These are phyloP conservation scores for Luidia sarsii DNA, from an alignment of 53 echinoderm and acorn worm species.

Conservation along the genomic window DNA sequence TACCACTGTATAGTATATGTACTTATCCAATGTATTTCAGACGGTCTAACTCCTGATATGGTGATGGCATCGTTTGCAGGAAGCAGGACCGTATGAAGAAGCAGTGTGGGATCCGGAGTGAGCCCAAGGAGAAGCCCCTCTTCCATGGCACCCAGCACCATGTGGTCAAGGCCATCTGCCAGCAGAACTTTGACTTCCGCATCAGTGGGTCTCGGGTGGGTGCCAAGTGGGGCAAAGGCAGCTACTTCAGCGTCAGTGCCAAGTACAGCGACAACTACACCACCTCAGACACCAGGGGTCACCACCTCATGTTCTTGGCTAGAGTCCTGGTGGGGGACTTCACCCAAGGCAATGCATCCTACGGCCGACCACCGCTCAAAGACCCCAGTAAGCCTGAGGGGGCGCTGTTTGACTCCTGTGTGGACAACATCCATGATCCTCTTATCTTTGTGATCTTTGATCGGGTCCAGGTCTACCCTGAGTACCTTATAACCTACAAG, in stretches of 20 bases:
- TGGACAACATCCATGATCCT: constrained; percentile 24
- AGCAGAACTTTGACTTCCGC: constrained; percentile 63
- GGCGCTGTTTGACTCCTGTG: constrained; percentile 59
- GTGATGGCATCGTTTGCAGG: too few species aligned
- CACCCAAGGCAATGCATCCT: background rate
- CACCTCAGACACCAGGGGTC: background rate
- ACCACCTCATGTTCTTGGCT: constrained; percentile 38
- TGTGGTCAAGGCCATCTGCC: constrained; percentile 36
- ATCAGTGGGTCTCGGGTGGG: constrained; percentile 53
- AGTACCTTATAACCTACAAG: constrained; percentile 51
- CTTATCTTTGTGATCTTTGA: constrained; percentile 62
- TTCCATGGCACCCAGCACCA: constrained; percentile 47
- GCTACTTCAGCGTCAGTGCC: constrained; percentile 59
- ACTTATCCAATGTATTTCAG: too few species aligned
- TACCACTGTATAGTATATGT: too few species aligned
- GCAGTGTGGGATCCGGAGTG: background rate
- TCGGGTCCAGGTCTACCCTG: constrained; percentile 52
- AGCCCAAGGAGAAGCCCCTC: constrained; percentile 24
- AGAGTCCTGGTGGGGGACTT: constrained; percentile 52
- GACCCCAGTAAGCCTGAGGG: background rate
- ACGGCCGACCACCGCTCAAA: constrained; percentile 44
- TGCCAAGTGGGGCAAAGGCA: constrained; percentile 45
- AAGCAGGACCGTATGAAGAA: constrained; percentile 43
- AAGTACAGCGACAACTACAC: constrained; percentile 34
- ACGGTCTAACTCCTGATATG: too few species aligned